These are phyloP conservation scores for Cryptoprocta ferox DNA, from an alignment of 2,797 vertebrate genomes.

Conservation along the genomic window DNA sequence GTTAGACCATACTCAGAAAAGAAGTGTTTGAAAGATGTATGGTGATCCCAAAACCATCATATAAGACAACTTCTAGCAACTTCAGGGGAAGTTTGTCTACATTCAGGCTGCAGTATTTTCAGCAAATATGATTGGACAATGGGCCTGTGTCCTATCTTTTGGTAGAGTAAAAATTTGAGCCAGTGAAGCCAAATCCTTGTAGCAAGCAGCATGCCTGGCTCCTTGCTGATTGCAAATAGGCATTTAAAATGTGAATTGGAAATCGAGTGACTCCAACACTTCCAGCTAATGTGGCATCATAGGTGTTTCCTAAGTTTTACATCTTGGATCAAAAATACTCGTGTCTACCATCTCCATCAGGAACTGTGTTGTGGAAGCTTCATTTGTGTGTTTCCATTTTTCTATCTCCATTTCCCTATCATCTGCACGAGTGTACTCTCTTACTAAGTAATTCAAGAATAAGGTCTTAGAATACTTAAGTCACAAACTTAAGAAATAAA, in stretches of 20 bases:
- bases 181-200: conserved; percentile 47
- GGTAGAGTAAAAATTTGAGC: conserved; percentile 50
- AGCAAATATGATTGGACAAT: conserved; percentile 37
- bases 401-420: background rate
- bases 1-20: conserved; percentile 86
- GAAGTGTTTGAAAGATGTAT: conserved; percentile 85
- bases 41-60: conserved; percentile 62
- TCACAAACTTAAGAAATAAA: conserved; percentile 44
- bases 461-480: conserved; percentile 41
- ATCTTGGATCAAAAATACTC: background rate
- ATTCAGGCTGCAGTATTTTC: conserved; percentile 77
- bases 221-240: conserved; percentile 49
- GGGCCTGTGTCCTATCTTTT: conserved; percentile 24
- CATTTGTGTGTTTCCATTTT: background rate
- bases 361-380: conserved; percentile 18
- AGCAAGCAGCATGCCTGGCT: conserved; percentile 45
- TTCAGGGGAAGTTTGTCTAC: conserved; percentile 63
- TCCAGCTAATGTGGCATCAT: conserved; percentile 30
- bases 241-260: conserved; percentile 79
- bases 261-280: conserved; percentile 59
- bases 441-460: conserved; percentile 54
- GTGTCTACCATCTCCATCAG: background rate
- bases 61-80: conserved; percentile 62
- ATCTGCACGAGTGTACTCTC: background rate
- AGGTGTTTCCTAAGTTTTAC: conserved; percentile 50